These are phyloP conservation scores for Oconnorella tubifera DNA, from an alignment of 2,888 invertebrate species.

Conservation along the genomic window DNA sequence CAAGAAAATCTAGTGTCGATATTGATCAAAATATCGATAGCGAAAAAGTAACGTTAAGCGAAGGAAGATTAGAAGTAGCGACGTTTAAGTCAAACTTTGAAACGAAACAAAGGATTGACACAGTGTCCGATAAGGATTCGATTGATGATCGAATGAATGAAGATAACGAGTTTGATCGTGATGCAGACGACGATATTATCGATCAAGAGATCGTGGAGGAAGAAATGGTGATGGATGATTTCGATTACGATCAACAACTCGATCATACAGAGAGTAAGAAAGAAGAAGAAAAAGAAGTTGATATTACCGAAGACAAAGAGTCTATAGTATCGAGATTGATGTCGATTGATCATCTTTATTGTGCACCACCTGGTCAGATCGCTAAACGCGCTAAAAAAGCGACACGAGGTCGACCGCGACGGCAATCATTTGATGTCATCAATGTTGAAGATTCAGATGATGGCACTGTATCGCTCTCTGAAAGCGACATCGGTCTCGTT, in stretches of 20 bases:
- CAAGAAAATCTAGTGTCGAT: too few species aligned
- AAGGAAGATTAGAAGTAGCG: neutral
- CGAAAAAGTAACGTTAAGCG: neutral
- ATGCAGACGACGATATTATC: neutral
- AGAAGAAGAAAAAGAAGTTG: neutral
- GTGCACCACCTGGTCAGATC: too few species aligned
- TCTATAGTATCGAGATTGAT: neutral
- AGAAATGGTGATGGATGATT: too few species aligned
- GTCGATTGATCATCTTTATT: neutral
- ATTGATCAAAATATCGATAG: too few species aligned
- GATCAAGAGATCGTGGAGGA: slow-evolving; percentile 15
- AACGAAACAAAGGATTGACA: slow-evolving; percentile 5
- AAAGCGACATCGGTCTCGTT: slow-evolving; percentile 5
- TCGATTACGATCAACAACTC: slow-evolving; percentile 11
- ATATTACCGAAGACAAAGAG: slow-evolving; percentile 6
- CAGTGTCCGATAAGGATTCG: neutral
- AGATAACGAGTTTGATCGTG: neutral
- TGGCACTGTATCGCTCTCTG: slow-evolving; percentile 5
- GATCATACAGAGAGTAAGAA: neutral
- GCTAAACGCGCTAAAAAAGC: too few species aligned
- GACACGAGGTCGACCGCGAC: neutral
- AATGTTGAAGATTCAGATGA: neutral
- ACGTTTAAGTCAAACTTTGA: neutral
- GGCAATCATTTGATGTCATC: neutral
- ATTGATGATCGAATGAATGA: neutral